Percentiles rank a stretch among this genome's conserved stretches.
Evolutionary conservation across 2,113 vertebrate genomes (phyloP).

Genomic region (Chrysochloris asiatica): DNA sequence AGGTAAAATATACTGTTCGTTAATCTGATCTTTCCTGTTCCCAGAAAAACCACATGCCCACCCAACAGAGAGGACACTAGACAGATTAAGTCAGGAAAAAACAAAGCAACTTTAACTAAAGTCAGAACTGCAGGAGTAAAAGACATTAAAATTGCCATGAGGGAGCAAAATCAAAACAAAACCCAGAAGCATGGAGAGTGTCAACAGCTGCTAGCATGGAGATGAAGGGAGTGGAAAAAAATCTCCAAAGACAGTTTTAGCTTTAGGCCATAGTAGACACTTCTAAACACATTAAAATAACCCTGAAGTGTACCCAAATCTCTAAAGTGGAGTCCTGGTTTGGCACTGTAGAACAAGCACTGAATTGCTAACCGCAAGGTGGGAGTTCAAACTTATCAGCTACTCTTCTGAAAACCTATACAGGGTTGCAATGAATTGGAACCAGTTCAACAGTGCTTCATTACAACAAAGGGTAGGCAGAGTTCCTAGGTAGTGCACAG

Average conservation of each 20-base stretch:
- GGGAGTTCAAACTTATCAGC: too few species aligned
- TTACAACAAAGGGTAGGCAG: neutral
- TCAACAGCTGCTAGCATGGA: neutral
- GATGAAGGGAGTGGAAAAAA: slow-evolving; percentile 10
- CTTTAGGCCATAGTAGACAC: neutral
- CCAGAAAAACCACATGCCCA: neutral
- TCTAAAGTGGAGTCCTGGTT: too few species aligned
- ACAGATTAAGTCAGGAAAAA: neutral
- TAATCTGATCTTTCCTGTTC: neutral
- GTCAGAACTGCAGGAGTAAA: slow-evolving; percentile 21
- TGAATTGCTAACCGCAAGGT: too few species aligned
- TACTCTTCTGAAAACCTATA: too few species aligned
- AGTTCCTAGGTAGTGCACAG: too few species aligned
- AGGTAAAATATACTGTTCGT: neutral
- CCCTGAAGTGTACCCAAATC: too few species aligned
- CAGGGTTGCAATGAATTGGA: too few species aligned
- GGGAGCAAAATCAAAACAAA: too few species aligned
- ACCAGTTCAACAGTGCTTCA: too few species aligned
- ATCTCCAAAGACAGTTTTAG: slow-evolving; percentile 4
- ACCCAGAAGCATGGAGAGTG: neutral
- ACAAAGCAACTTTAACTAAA: slow-evolving; percentile 4
- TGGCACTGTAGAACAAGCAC: too few species aligned
- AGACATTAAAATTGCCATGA: slow-evolving; percentile 24
- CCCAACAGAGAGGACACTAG: neutral
- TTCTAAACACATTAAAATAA: neutral